Base-by-base conservation (phyloP, 2,888 invertebrate genomes). In the Dynastes grantii region DNA sequence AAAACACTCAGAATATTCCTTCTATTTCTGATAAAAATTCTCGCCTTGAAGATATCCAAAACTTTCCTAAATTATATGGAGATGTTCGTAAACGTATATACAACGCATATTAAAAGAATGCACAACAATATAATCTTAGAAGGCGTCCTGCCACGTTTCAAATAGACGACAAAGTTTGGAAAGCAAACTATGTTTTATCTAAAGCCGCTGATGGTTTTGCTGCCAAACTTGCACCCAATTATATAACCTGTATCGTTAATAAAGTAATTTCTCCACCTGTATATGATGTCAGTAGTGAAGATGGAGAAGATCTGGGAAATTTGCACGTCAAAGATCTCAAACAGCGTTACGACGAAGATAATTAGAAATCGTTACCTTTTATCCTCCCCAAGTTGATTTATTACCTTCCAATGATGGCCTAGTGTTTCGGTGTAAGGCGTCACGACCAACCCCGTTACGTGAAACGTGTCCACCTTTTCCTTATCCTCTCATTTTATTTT, bases 101-200 rank as follows among this genome's bases (percentile, higher is more conserved):
- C 2, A 13, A 61, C 2, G 64, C 65, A 22, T 76, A 76, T 51
- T 16, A 63, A 16, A 51, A 16, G 27, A 64, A 64, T 53, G 9
- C 16, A 16, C 16, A 65, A 29, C 13, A 61, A 27, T 83, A 82
- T 65, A 81, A 83, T 76, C 76, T 83, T 16, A 75, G 82, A 45
- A 83, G 80, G 68, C 58, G 81, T n/a, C 61, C 67, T 51, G 77
- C 81, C 9, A 75, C 71, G 32, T 83, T 63, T 79, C 63, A 80
- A 13, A 80, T 81, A 63, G 82, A 81, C 75, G 81, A 84, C 49
- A 79, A 70, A 77, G 79, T 83, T 27, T 83, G 82, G 82, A 81
- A 80, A 45, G 27, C 61, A 29, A 81, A 81, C 67, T 79, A 79
- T 53, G 71, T 80, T 67, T 64, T 81, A 9, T 84, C 83, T 58